Base-by-base conservation (phyloP, 2,113 vertebrate genomes). In the Sebastes schlegelii region DNA sequence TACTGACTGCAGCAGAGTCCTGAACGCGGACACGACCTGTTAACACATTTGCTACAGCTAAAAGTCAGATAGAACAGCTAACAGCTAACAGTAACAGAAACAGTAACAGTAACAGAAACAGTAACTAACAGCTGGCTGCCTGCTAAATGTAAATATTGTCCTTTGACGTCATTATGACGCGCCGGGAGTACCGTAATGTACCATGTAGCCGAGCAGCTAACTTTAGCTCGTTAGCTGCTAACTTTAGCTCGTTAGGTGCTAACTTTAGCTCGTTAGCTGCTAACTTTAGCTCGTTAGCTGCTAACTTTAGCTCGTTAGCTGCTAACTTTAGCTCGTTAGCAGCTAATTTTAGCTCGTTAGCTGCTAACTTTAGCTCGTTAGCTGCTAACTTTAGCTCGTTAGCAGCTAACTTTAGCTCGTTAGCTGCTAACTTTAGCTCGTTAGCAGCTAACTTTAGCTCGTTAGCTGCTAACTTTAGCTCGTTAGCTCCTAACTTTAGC, bases 151-250 rank as follows among this genome's bases (percentile, higher is more conserved):
- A 26, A 26, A 26, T 16, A 8, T 77, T 5, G 77, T 54, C 52
- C 83, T 81, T 45, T 77, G 76, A 84, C 82, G 76, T 79, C 19
- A 9, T 13, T 45, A 0, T 57, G 52, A 52, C 40, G 52, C 26
- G 12, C 1, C 7, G 6, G 4, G 11, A 26, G 6, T 48, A 69
- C 71, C 72, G 65, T 85, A 79, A 75, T 45, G 21, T 49, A 63
- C 2, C 1, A 10, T 13, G 0, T 51, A 75, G 23, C 14, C 23
- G 7, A 23, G 23, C 23, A 45, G 42, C 19, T 16, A 45, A 45
- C 6, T 72, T 71, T 1, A 58, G 34, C 54, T 14, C 23, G 4
- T 26, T 26, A 26, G 23, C 23, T 2, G 23, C 23, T 26, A 26
- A 26, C 23, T 26, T 26, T 26, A 26, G 23, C 8, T 12, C 17